Evolutionary conservation across 2,888 invertebrate genomes (phyloP), one percentile per base, ranked within the genome.

Genomic region (Zeuzera pyrina): DNA sequence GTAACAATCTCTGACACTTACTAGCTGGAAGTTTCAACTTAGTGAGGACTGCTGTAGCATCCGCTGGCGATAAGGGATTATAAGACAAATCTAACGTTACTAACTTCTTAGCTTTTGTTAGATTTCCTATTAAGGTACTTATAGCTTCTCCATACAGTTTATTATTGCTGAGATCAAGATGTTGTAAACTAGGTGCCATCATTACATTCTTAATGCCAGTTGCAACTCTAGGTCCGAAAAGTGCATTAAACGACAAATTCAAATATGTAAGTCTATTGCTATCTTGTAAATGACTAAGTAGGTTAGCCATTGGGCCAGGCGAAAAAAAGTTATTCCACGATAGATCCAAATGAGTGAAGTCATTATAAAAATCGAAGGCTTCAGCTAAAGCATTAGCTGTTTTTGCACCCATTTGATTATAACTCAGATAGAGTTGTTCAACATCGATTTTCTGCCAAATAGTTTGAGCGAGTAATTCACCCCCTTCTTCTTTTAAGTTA

Each of bases 211-310:
- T 58, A 12, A 77, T 39, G 6, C 49, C 68, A 2, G 16, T 37
- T 4, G 61, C 63, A 2, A 68, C 38, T 3, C 58, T 55, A 6
- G 41, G 13, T 2, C 65, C 63, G 5, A 41, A 31, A 3, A 78
- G 39, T 0, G 58, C 38, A 36, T 67, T 72, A 74, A 73, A 76
- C 2, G 77, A 54, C 12, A 78, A 44, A 49, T 73, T 44, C 21
- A 78, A 32, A 22, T 58, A 57, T 46, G 58, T 38, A 11, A 77
- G 48, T 8, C 32, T 16, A 15, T 43, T 43, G 30, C 49, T 71
- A 38, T 68, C 62, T 16, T 57, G 37, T 15, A 77, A 41, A 8
- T 38, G 46, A 6, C 10, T 23, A 0, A 74, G 39, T 3, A 76
- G 50, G 36, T 35, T 45, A 12, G 33, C 48, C 2, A 55, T 50